These are phyloP conservation scores for Resseliella maxima DNA, from an alignment of 2,888 invertebrate species.

Conservation along the genomic window DNA sequence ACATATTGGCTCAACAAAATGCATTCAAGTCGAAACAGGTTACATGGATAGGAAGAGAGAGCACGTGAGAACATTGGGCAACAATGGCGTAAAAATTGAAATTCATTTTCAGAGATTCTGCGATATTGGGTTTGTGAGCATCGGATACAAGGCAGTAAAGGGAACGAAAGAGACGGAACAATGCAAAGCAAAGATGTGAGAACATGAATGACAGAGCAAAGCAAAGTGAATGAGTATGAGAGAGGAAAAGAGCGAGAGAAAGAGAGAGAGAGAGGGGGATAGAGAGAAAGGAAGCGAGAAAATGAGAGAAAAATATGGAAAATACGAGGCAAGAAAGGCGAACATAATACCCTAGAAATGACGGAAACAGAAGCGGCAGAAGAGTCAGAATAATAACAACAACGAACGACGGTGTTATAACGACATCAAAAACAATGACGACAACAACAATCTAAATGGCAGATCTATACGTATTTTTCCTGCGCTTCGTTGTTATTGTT, in stretches of 20 bases:
- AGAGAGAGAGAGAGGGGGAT: background rate
- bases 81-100: conserved; percentile 53
- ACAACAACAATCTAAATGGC: conserved; percentile 30
- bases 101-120: conserved; percentile 37
- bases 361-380: conserved; percentile 7
- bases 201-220: too few species aligned
- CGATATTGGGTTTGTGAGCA: too few species aligned
- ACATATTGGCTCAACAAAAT: conserved; percentile 38
- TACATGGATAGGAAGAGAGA: conserved; percentile 43
- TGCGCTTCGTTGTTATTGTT: conserved; percentile 10
- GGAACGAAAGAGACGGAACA: too few species aligned
- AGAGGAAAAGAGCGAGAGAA: background rate
- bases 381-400: background rate
- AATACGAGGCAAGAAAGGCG: background rate
- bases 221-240: background rate
- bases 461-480: conserved; percentile 47
- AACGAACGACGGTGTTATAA: background rate
- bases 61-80: conserved; percentile 48
- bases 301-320: background rate
- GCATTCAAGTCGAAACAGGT: conserved; percentile 13
- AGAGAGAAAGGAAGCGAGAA: background rate
- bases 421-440: conserved; percentile 41
- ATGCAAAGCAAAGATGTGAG: too few species aligned
- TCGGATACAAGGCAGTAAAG: too few species aligned
- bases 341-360: conserved; percentile 23